Conservation (phyloP, 2,888 invertebrate species). For the Nomada fucata region DNA sequence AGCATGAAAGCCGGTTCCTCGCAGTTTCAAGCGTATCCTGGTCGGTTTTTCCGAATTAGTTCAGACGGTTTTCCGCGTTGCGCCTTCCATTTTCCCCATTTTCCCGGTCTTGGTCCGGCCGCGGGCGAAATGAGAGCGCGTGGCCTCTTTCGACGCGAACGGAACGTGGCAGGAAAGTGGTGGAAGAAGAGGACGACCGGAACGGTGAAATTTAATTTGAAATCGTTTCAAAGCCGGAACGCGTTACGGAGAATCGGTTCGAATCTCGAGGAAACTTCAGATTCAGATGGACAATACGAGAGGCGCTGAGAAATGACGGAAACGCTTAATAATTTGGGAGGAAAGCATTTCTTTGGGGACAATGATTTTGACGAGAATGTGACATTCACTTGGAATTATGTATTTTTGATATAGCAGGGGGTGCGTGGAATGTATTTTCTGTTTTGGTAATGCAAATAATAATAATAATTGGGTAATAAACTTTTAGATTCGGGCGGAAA, state of each 20-base stretch:
- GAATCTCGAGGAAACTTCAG: neutral
- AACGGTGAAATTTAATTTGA: constrained; percentile 29
- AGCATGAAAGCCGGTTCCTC: constrained; percentile 51
- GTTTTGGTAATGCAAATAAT: too few species aligned
- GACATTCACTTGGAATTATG: too few species aligned
- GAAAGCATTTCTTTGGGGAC: too few species aligned
- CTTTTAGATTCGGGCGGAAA: too few species aligned
- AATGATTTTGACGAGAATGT: too few species aligned
- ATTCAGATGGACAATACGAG: neutral
- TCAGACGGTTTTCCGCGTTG: constrained; percentile 37
- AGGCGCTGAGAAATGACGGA: too few species aligned
- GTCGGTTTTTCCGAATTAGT: constrained; percentile 63
- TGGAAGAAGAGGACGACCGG: neutral
- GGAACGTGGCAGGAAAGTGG: neutral
- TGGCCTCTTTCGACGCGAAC: neutral
- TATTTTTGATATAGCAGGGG: too few species aligned
- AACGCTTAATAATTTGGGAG: neutral
- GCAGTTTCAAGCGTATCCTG: constrained; percentile 39
- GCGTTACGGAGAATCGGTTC: neutral
- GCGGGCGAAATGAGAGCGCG: constrained; percentile 16
- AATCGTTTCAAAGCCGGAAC: neutral
- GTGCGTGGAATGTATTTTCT: too few species aligned
- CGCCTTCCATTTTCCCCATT: neutral
- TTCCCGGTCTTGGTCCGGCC: neutral
- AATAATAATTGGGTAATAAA: too few species aligned